phyloP scores from a whole-genome alignment of 2,797 vertebrate genomes.

The Cryptoprocta ferox region DNA sequence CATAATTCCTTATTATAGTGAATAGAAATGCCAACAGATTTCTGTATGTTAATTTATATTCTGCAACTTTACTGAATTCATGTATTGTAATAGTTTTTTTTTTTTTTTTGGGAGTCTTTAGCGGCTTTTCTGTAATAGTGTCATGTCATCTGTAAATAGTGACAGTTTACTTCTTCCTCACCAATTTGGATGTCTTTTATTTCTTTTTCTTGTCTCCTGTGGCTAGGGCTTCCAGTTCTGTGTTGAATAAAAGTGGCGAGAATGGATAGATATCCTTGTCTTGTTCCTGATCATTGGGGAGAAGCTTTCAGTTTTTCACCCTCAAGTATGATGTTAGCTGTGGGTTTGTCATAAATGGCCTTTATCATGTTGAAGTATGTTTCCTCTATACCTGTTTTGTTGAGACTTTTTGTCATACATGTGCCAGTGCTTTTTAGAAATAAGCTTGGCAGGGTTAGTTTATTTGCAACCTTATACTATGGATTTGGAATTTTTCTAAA shows the following conservation, averaged over 20 bases:
- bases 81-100: too few relatives aligned
- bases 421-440: not conserved
- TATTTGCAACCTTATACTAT: not conserved
- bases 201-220: not conserved
- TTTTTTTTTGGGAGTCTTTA: not conserved
- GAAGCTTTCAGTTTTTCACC: not conserved
- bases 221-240: not conserved
- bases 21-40: too few relatives aligned
- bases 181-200: not conserved
- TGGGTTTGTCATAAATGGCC: not conserved
- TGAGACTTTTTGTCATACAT: not conserved
- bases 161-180: not conserved
- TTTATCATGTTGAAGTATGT: not conserved
- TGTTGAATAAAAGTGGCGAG: not conserved
- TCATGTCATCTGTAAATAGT: not conserved
- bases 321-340: not conserved
- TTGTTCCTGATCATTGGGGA: not conserved
- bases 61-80: too few relatives aligned
- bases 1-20: too few relatives aligned
- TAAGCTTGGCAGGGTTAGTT: not conserved
- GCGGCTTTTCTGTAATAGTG: not conserved
- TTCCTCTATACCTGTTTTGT: not conserved
- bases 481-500: constrained; percentile 45
- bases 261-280: not conserved
- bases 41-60: too few relatives aligned